These are phyloP conservation scores for Falco punctatus DNA, from an alignment of 2,113 vertebrate genomes.

Conservation along the genomic window DNA sequence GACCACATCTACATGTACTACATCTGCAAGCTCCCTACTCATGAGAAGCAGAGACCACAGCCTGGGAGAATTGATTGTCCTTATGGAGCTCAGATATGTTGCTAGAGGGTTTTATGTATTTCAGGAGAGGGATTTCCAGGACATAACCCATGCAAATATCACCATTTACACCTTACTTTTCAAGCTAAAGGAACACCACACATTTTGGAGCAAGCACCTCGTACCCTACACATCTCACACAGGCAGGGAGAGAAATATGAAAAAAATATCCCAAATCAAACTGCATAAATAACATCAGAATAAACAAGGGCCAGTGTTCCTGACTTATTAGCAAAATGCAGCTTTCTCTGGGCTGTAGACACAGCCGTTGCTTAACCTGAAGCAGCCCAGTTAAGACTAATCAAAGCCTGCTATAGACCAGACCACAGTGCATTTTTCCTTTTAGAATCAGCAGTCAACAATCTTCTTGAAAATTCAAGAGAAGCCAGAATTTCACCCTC, in stretches of 20 bases:
- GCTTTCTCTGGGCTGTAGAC: background rate
- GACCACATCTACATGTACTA: background rate
- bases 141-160: background rate
- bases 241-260: background rate
- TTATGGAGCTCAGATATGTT: background rate
- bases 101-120: background rate
- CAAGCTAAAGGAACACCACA: background rate
- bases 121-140: background rate
- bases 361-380: background rate
- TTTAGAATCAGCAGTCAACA: background rate
- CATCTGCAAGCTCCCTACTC: background rate
- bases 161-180: background rate
- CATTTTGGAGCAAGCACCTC: background rate
- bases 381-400: background rate
- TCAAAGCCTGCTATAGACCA: background rate
- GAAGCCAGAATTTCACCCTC: background rate
- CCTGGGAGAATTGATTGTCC: background rate
- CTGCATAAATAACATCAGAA: background rate
- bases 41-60: background rate
- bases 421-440: background rate
- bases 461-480: background rate
- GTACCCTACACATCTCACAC: background rate
- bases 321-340: background rate
- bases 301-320: background rate
- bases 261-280: background rate